Evolutionary conservation across 53 echinoderm and acorn worm genomes (phyloP), one percentile per base, ranked within the genome.

Genomic region (Astropecten irregularis): DNA sequence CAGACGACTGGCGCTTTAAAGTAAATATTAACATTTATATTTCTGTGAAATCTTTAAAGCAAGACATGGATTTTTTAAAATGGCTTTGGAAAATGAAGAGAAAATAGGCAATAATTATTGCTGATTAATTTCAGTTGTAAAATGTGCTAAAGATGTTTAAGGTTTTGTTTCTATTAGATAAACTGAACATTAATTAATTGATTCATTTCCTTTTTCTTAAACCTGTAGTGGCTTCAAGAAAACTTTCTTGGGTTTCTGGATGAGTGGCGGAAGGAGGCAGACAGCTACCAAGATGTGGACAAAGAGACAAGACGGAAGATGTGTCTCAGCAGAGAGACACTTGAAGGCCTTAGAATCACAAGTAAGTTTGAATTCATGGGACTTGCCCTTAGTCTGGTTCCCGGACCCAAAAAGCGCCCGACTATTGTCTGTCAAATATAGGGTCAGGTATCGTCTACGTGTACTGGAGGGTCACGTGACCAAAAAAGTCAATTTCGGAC

Each of bases 271-370:
- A 3, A 19, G 0, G 81, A 81, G 29, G 15, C 23, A 26, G 58
- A 23, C 25, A 57, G 55, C 19, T 13, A 42, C 30, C 30, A 19
- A 0, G 20, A 73, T 59, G 36, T 85, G 0, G 9, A 29, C 2
- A 46, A 34, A 13, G 10, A 34, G 16, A 14, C 10, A 4, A 58
- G 37, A 11, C 26, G 19, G 32, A 85, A 71, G 60, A 85, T 85
- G 85, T 71, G 58, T 10, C 62, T 85, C 0, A 85, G 72, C 18
- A 40, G 38, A 61, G 85, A 85, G 19, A 85, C 85, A 1, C 23
- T 85, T 6, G 73, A 72, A 34, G 85, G 85, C 31, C 21, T 71
- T 15, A 38, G 58, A 1, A 85, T 85, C 29, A 85, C 85, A 71
- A 73, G 85, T 72, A 0, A 31, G 61, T 61, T 8, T 61, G 4